Base-by-base conservation (phyloP, 2,113 vertebrate species). In the Mungos mungo region DNA sequence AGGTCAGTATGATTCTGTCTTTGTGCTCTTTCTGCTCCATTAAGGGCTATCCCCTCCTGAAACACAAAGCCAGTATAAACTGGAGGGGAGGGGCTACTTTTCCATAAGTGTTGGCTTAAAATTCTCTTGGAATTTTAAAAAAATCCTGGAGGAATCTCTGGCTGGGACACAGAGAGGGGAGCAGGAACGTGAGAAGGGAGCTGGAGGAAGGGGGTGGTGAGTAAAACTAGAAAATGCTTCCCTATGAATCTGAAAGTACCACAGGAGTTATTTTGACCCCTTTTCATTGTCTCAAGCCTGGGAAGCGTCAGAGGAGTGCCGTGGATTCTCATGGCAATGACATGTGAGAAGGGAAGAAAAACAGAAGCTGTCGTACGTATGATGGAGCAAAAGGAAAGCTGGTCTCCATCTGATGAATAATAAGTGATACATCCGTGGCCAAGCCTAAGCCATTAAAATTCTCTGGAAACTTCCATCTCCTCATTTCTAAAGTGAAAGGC, bases 401-500 rank as follows among this genome's bases (percentile, higher is more conserved):
- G 82, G 52, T 41, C 38, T 93, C 47, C 63, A 29, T 82, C 38
- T 90, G 68, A 90, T 76, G 74, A 81, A 74, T 33, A 96, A 16
- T 41, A 72, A 87, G 29, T 54, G 63, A 35, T 12, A 11, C 6
- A 96, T 82, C 13, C 33, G 11, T 21, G 81, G 74, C 63, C 76
- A 84, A 87, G 31, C 69, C 63, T 82, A 69, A 89, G 38, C 16
- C 38, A 94, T 83, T 88, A 80, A 83, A 93, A 93, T 66, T 72
- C 38, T 76, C 54, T 92, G 29, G 38, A 90, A 96, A 88, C 29
- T 31, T 88, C 18, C 9, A 57, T 38, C 52, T 83, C 21, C 38
- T 94, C 52, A 96, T 82, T 89, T 96, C 45, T 93, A 90, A 91
- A 93, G 33, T 86, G 8, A 87, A 95, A 77, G 68, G 41, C 65